A percentile compares a stretch with the other conserved stretches of the same genome.
Evolutionary conservation across 2,113 vertebrate genomes (phyloP).

Genomic region (Mixornis gularis): DNA sequence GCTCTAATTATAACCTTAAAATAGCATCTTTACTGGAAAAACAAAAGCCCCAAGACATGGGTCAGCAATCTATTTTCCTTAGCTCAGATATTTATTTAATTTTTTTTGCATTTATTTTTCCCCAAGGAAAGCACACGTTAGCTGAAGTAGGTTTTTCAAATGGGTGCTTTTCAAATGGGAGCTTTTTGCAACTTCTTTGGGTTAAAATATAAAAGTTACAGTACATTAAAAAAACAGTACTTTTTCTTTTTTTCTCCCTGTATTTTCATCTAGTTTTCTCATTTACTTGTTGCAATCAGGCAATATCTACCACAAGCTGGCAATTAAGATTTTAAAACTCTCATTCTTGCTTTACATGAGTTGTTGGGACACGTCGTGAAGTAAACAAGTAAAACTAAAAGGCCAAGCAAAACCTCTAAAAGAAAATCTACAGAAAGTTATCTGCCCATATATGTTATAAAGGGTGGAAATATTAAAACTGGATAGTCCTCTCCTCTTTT

Average conservation of each 20-base stretch:
- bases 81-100: neutral
- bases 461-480: neutral
- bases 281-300: neutral
- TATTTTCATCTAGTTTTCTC: neutral
- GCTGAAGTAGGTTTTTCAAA: neutral
- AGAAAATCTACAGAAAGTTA: neutral
- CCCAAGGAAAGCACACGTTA: neutral
- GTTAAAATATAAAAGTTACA: neutral
- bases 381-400: neutral
- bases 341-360: neutral
- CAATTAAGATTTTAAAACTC: neutral
- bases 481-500: neutral
- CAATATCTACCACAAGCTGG: neutral
- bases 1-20: conserved; percentile 52
- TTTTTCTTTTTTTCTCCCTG: neutral
- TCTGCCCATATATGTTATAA: neutral
- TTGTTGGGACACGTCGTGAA: neutral
- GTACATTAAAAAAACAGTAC: neutral
- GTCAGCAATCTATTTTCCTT: conserved; percentile 29
- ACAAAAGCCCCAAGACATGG: neutral
- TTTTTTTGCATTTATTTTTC: neutral
- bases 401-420: neutral
- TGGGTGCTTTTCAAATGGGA: neutral
- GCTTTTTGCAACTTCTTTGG: neutral
- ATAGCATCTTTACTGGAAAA: conserved; percentile 24